Percentiles rank a stretch among this genome's conserved stretches.
These are phyloP conservation scores for Pseudorhiza aurosa DNA, from an alignment of 30 jellyfish, hydroid and myxozoan genomes.

Conservation along the genomic window DNA sequence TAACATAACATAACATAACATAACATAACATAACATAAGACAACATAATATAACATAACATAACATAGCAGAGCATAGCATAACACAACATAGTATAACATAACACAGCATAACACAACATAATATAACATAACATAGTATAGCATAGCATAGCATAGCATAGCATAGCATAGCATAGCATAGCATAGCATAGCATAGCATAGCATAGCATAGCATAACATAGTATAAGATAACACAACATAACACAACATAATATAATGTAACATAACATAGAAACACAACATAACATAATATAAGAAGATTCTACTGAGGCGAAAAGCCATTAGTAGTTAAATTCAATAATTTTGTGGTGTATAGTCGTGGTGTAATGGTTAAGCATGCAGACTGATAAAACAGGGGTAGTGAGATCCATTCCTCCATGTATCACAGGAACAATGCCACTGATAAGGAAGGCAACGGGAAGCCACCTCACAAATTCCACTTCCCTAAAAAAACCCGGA, in stretches of 20 bases:
- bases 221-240: slow-evolving; percentile 27
- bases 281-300: neutral
- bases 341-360: no score
- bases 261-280: slow-evolving; percentile 5
- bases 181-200: slow-evolving; percentile 28
- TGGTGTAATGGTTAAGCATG: no score
- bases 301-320: no score
- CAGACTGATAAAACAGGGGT: no score
- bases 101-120: slow-evolving; percentile 8
- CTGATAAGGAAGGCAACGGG: no score
- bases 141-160: slow-evolving; percentile 30
- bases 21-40: neutral
- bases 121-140: slow-evolving; percentile 11
- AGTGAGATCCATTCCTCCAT: no score
- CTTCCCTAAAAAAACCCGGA: no score
- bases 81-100: slow-evolving; percentile 5
- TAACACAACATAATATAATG: slow-evolving; percentile 15
- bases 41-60: slow-evolving; percentile 1
- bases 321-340: no score
- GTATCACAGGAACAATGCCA: no score
- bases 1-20: neutral
- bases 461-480: no score
- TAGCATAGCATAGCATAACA: slow-evolving; percentile 28
- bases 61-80: slow-evolving; percentile 8
- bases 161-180: slow-evolving; percentile 19